These are phyloP conservation scores for Pyxicephalus adspersus DNA, from an alignment of 2,113 vertebrate genomes.

Conservation along the genomic window DNA sequence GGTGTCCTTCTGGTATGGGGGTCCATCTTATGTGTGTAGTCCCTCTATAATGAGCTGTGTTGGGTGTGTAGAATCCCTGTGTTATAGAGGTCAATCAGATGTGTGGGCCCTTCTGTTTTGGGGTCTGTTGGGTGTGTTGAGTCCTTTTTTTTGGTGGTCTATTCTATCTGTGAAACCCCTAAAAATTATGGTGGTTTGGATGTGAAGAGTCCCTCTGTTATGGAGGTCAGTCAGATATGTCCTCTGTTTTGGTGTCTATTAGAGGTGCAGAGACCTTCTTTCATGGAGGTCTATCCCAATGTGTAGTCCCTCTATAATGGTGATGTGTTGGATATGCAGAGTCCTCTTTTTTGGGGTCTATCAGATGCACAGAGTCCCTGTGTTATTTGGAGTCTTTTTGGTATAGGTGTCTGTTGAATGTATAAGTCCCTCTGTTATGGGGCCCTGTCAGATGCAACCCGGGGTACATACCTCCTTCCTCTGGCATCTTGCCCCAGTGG, in stretches of 20 bases:
- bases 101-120: neutral
- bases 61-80: no score
- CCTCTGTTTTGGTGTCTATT: neutral
- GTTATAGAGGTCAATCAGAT: no score
- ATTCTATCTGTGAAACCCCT: no score
- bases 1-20: neutral
- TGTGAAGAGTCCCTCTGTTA: neutral
- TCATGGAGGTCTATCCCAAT: no score
- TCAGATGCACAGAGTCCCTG: neutral
- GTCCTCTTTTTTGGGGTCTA: neutral
- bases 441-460: no score
- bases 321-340: neutral
- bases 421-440: no score
- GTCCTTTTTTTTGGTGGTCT: no score
- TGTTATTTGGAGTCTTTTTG: neutral
- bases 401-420: no score
- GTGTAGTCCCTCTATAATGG: no score
- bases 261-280: neutral
- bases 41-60: neutral
- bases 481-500: slow-evolving; percentile 28
- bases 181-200: no score
- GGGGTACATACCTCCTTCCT: neutral
- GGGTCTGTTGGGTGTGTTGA: neutral
- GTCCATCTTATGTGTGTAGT: neutral
- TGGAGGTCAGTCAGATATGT: neutral